Evolutionary conservation across 2,888 invertebrate species (phyloP).

Genomic region (Odontocerum albicorne): DNA sequence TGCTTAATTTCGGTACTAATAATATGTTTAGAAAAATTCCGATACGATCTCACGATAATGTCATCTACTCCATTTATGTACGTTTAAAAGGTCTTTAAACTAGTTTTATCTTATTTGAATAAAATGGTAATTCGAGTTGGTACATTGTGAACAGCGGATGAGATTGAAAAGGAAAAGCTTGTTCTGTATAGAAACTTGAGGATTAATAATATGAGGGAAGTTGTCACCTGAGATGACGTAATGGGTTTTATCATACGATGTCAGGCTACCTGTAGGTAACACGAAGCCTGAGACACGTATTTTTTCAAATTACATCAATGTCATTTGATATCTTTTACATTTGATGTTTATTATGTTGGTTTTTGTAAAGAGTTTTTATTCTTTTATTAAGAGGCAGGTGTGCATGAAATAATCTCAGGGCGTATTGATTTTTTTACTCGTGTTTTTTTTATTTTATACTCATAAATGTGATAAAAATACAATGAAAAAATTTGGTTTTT

Average conservation of each 20-base stretch:
- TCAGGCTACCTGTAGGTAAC: constrained; percentile 29
- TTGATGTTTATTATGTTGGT: constrained; percentile 19
- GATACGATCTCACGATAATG: no score
- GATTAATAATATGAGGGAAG: constrained; percentile 17
- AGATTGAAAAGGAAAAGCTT: constrained; percentile 15
- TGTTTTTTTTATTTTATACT: background rate
- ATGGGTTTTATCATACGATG: constrained; percentile 28
- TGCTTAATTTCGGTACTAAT: no score
- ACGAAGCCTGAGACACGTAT: constrained; percentile 22
- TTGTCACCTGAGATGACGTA: constrained; percentile 28
- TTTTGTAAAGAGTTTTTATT: constrained; percentile 11
- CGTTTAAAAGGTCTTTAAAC: no score
- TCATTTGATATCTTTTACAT: constrained; percentile 28
- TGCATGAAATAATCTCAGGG: constrained; percentile 2
- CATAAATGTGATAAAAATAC: no score
- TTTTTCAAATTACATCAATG: constrained; percentile 28
- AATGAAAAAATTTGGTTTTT: no score
- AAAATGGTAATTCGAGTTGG: background rate
- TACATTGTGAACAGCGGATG: background rate
- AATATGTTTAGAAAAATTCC: no score
- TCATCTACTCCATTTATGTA: no score
- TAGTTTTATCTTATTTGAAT: no score
- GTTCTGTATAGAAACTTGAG: constrained; percentile 5
- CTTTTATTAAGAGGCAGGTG: constrained; percentile 23
- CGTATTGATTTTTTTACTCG: no score